Base-by-base conservation (phyloP, 2,888 invertebrate species). In the Lepidocyrtinus sp. region DNA sequence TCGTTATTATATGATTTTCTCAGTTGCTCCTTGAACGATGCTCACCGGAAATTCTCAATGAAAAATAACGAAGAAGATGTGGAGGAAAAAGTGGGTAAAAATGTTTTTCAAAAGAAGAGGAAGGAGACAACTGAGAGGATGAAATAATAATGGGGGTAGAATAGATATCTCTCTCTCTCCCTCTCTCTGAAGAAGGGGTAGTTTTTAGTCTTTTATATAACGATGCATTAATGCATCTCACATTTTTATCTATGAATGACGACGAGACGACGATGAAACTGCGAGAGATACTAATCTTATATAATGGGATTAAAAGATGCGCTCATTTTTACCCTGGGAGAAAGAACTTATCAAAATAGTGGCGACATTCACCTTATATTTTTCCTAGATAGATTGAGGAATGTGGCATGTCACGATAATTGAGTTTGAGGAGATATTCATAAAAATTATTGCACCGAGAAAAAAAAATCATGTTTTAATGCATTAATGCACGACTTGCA, bases 31-130 rank as follows among this genome's bases (percentile, higher is more conserved):
- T 21, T 63, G 17, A 27, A 45, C 24, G 59, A 69, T 25, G 59
- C 36, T 68, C 55, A 79, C 79, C 79, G 79, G 79, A 79, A 79
- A 79, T 21, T 79, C 79, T 79, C 79, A 74, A 74, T 79, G 79
- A 74, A 79, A 75, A 55, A 74, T 26, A 36, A 36, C 36, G 36
- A 36, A 36, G 5, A 36, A 36, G 36, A 22, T 59, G 74, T 45
- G 5, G 45, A 9, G 17, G n/a, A 15, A 26, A 15, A 45, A 67
- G 74, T 59, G 67, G 65, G 59, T 72, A 46, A 36, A 12, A 36
- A 36, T 7, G n/a, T n/a, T n/a, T n/a, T 64, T n/a, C 15, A 27
- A 64, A 17, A 19, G n/a, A 71, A 61, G 70, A 45, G 63, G 24
- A 21, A 36, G 24, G 75, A 71, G 36, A 24, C 9, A 7, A 17